These are phyloP conservation scores for Zingel zingel DNA, from an alignment of 2,113 vertebrate genomes.

Conservation along the genomic window DNA sequence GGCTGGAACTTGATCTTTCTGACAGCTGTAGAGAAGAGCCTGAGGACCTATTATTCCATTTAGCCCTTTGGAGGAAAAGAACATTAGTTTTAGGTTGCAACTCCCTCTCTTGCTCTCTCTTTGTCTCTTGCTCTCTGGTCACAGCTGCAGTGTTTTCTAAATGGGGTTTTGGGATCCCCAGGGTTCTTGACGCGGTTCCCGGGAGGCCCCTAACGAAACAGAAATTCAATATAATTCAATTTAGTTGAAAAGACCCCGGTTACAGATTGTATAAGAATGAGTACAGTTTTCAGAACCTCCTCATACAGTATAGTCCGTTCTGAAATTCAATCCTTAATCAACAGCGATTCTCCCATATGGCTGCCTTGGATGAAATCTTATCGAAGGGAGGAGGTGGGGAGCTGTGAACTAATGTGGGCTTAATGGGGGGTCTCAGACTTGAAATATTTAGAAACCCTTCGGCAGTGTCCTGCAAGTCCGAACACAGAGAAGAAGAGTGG, in stretches of 20 bases:
- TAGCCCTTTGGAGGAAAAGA: slow-evolving; percentile 59
- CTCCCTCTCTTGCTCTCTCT: neutral
- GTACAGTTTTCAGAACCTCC: slow-evolving; percentile 14
- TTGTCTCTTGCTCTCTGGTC: slow-evolving; percentile 16
- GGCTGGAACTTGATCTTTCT: slow-evolving; percentile 62
- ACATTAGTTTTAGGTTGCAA: slow-evolving; percentile 71
- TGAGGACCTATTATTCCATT: slow-evolving; percentile 73
- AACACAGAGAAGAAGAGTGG: slow-evolving; percentile 17
- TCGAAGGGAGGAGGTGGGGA: slow-evolving; percentile 7
- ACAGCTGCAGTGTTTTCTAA: slow-evolving; percentile 56
- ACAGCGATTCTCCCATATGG: slow-evolving; percentile 58
- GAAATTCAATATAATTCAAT: slow-evolving; percentile 41
- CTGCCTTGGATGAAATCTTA: slow-evolving; percentile 43
- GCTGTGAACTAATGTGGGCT: slow-evolving; percentile 16
- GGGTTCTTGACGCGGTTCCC: slow-evolving; percentile 30
- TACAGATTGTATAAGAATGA: slow-evolving; percentile 40
- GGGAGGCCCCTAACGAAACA: slow-evolving; percentile 31
- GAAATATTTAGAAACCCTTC: slow-evolving; percentile 39
- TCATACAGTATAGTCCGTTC: neutral
- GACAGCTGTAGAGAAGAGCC: slow-evolving; percentile 72
- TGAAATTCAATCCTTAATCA: slow-evolving; percentile 55
- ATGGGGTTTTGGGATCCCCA: slow-evolving; percentile 38
- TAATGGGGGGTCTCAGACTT: slow-evolving; percentile 28
- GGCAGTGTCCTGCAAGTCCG: slow-evolving; percentile 33
- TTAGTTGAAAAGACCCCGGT: slow-evolving; percentile 45